These are phyloP conservation scores for Sebastes umbrosus DNA, from an alignment of 2,797 vertebrate genomes.

Conservation along the genomic window DNA sequence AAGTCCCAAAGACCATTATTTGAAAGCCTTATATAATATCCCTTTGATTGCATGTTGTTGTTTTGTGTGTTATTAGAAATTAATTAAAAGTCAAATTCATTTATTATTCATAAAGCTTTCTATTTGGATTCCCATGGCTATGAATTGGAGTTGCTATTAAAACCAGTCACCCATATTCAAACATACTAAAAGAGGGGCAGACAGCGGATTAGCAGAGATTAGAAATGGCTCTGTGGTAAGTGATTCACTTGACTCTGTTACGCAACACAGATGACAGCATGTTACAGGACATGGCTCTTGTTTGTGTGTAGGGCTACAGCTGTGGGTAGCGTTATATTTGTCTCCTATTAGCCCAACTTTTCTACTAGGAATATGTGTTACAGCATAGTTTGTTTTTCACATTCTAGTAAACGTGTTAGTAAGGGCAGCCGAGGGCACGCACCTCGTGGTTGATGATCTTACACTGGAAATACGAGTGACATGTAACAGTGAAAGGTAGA, in stretches of 20 bases:
- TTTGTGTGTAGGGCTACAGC: conserved; percentile 54
- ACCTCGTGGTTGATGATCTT: conserved; percentile 33
- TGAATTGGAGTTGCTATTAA: conserved; percentile 39
- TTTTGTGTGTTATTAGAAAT: not conserved
- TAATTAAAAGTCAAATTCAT: not conserved
- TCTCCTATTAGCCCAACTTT: conserved; percentile 38
- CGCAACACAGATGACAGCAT: conserved; percentile 64
- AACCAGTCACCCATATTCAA: conserved; percentile 60
- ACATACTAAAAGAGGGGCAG: conserved; percentile 54
- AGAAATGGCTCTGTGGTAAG: conserved; percentile 72
- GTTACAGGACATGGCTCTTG: conserved; percentile 58
- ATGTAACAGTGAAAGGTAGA: conserved; percentile 38
- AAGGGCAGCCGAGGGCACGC: conserved; percentile 13
- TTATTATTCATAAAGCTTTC: conserved; percentile 20
- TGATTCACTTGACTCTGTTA: conserved; percentile 78
- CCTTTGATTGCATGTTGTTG: not conserved
- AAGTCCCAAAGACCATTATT: not conserved
- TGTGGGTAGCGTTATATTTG: conserved; percentile 41
- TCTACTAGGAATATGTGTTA: conserved; percentile 16
- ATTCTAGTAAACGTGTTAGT: conserved; percentile 14
- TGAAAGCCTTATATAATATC: not conserved
- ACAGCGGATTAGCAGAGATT: conserved; percentile 72
- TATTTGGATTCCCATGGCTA: conserved; percentile 12
- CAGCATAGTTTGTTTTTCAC: conserved; percentile 16
- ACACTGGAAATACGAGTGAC: conserved; percentile 24